phyloP scores from a whole-genome alignment of 1,140 invertebrate genomes.

The Zaprionus lachaisei region DNA sequence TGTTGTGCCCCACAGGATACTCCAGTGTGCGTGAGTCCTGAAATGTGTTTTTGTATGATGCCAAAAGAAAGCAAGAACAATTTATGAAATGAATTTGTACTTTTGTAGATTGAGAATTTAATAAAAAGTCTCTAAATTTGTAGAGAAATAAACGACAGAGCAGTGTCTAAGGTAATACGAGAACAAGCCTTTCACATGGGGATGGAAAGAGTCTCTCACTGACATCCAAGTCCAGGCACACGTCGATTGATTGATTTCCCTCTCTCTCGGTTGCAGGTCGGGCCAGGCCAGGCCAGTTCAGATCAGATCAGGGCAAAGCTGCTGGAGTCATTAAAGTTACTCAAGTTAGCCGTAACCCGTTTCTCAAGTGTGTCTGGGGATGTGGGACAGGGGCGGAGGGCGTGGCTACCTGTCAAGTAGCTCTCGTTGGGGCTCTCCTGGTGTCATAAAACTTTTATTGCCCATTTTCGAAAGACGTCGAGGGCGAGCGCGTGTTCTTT shows the following conservation, averaged over 20 bases:
- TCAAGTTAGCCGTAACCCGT: slow-evolving; percentile 64
- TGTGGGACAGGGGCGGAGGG: neutral
- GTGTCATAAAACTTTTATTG: slow-evolving; percentile 74
- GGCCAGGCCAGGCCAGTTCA: neutral
- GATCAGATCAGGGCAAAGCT: slow-evolving; percentile 4
- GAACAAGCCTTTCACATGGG: neutral
- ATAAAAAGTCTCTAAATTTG: neutral
- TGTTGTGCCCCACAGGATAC: neutral
- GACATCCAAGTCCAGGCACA: neutral
- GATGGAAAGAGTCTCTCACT: neutral
- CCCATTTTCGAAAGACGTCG: slow-evolving; percentile 37
- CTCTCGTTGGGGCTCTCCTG: neutral
- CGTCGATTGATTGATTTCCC: neutral
- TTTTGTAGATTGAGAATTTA: neutral
- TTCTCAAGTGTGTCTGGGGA: neutral
- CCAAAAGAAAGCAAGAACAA: neutral
- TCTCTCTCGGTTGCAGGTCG: neutral
- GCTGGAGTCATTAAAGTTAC: slow-evolving; percentile 66
- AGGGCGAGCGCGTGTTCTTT: slow-evolving; percentile 28
- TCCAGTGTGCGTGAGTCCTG: too few species aligned
- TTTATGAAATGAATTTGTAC: neutral
- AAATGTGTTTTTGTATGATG: neutral
- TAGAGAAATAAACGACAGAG: neutral
- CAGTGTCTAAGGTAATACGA: neutral
- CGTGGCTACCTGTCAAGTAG: slow-evolving; percentile 4